phyloP scores from a whole-genome alignment of 2,797 vertebrate species.

The Pteronotus mesoamericanus region DNA sequence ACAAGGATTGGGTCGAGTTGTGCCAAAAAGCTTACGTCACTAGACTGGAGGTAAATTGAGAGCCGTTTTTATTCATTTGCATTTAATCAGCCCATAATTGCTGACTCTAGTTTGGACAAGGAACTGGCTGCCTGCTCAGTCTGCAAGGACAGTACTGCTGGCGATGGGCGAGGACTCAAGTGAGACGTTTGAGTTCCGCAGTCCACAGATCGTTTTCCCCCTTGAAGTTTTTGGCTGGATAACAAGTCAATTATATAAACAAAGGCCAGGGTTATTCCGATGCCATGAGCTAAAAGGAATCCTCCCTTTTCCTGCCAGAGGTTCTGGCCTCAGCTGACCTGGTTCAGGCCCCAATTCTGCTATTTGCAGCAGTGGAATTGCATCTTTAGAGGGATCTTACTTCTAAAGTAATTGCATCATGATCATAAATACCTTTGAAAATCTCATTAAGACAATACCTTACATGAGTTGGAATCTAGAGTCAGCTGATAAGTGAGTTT shows the following conservation, averaged over 20 bases:
- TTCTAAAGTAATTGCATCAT: background rate
- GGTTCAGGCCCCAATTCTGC: background rate
- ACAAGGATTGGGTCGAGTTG: slow-evolving; percentile 20
- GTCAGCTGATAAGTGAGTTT: background rate
- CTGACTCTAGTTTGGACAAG: slow-evolving; percentile 49
- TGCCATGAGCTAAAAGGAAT: background rate
- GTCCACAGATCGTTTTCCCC: slow-evolving; percentile 57
- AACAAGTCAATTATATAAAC: slow-evolving; percentile 54
- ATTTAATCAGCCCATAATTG: slow-evolving; percentile 68
- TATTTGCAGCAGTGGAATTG: background rate
- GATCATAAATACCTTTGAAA: slow-evolving; percentile 24
- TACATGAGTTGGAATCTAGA: background rate
- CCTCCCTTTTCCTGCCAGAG: background rate
- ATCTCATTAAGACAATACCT: background rate
- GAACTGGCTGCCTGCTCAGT: slow-evolving; percentile 4
- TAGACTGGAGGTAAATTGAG: slow-evolving; percentile 48
- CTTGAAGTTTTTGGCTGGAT: slow-evolving; percentile 48
- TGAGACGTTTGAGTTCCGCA: slow-evolving; percentile 3
- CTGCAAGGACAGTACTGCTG: background rate
- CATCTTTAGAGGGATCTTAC: background rate
- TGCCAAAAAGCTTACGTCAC: slow-evolving; percentile 58
- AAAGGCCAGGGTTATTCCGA: background rate
- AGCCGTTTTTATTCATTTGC: slow-evolving; percentile 66
- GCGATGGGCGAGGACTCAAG: background rate
- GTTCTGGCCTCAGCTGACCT: background rate